Conservation (phyloP, 2,797 vertebrate genomes). For the Sorex maritimensis region DNA sequence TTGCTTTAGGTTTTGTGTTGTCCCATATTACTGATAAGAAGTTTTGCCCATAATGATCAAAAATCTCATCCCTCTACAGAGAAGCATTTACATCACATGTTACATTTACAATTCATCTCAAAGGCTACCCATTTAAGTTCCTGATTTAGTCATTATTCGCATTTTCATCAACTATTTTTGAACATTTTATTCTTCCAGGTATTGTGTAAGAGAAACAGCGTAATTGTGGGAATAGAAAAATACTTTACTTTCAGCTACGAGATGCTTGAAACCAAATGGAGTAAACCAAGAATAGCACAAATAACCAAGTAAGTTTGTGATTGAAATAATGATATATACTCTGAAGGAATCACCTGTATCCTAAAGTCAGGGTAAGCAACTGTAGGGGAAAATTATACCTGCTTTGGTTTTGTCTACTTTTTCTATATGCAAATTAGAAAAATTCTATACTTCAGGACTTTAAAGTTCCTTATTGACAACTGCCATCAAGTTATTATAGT, state of each 20-base stretch:
- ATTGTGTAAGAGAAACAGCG: not conserved
- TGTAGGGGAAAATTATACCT: not conserved
- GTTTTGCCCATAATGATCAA: not conserved
- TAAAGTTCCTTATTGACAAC: not conserved
- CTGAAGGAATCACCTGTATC: not conserved
- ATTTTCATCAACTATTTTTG: slow-evolving; percentile 9
- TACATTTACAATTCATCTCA: not conserved
- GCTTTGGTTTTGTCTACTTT: not conserved
- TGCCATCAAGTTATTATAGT: not conserved
- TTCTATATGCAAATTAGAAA: not conserved
- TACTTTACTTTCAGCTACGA: not conserved
- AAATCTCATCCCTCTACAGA: not conserved
- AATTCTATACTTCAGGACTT: not conserved
- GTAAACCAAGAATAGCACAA: not conserved
- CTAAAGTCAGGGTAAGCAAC: not conserved
- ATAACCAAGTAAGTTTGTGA: not conserved
- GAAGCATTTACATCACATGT: not conserved
- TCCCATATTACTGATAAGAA: not conserved
- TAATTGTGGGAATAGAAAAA: not conserved
- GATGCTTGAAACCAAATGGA: not conserved
- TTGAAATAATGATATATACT: not conserved
- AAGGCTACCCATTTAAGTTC: not conserved
- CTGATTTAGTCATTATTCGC: slow-evolving; percentile 18
- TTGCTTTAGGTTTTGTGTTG: not conserved
- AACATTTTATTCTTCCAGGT: not conserved